Conservation (phyloP, 1,140 invertebrate species). For the Eriocheir sinensis region DNA sequence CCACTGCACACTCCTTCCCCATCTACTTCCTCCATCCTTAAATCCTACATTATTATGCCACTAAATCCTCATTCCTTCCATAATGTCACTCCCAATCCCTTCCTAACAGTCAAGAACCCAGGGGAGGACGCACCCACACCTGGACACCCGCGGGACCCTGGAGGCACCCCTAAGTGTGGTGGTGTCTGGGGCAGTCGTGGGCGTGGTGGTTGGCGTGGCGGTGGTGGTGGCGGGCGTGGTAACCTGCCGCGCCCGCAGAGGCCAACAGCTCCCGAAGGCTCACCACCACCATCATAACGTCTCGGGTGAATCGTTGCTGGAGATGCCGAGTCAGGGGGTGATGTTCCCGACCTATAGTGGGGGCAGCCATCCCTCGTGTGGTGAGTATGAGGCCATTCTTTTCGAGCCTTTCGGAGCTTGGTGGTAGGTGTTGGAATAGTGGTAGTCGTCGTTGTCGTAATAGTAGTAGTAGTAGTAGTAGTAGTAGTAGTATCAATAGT, state of each 20-base stretch:
- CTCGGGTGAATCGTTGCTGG: constrained; percentile 54
- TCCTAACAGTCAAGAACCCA: constrained; percentile 5
- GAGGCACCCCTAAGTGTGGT: constrained; percentile 60
- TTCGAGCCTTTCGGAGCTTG: too few relatives aligned
- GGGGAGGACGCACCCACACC: background rate
- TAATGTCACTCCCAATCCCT: background rate
- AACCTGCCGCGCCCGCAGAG: constrained; percentile 55
- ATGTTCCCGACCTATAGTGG: constrained; percentile 59
- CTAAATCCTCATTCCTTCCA: too few relatives aligned
- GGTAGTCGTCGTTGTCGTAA: background rate
- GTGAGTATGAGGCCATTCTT: too few relatives aligned
- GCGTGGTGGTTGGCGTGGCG: constrained; percentile 68
- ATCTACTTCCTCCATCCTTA: too few relatives aligned
- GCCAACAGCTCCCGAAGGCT: constrained; percentile 41
- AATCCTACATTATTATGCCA: too few relatives aligned
- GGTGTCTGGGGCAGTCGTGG: constrained; percentile 58
- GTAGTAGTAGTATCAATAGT: too few relatives aligned
- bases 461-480: too few relatives aligned
- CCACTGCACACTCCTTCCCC: too few relatives aligned
- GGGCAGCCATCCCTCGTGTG: constrained; percentile 26
- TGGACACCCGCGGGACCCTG: background rate
- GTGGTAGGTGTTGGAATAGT: too few relatives aligned
- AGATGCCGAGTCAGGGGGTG: constrained; percentile 5
- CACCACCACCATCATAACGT: constrained; percentile 50
- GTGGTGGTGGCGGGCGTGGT: constrained; percentile 71